Evolutionary conservation across 2,113 vertebrate species (phyloP), one percentile per base, ranked within the genome.

Genomic region (Clarias gariepinus): DNA sequence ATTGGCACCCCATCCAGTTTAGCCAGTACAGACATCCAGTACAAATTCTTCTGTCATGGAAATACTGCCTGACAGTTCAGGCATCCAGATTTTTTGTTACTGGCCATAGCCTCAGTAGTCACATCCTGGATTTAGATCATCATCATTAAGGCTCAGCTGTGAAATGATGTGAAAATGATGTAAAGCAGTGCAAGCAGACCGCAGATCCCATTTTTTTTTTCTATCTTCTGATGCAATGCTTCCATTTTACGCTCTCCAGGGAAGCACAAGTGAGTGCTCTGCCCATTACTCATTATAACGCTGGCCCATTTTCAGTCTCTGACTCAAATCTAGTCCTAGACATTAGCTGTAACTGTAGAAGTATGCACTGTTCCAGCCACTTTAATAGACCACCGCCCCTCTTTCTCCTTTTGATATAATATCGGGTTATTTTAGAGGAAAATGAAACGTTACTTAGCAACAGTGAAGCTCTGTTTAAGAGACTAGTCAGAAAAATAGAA

Each of bases 171-270:
- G 33, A 77, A 85, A 88, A 88, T 92, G 90, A 91, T 91, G 91
- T 89, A 91, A 91, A 90, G 58, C 69, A 58, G 47, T 85, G 91
- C 87, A 91, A 92, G 80, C 36, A 76, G 78, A 83, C 58, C 16
- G 69, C 76, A n/a, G 66, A 60, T 41, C 15, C 1, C 33, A 53
- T 74, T 69, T 28, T 9, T 13, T 53, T 61, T 33, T 8, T 25
- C 19, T 47, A 63, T 87, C 82, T 76, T 78, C 63, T 92, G 91
- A 89, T 89, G 88, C 85, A 89, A 82, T 61, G 61, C 74, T 88
- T 88, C 68, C 81, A 58, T 89, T 87, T 81, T 55, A 4, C 57
- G 25, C 28, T 90, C 85, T 79, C 73, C 61, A 81, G 81, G 85
- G 86, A 89, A 41, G 82, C 53, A 23, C 4, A 57, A 68, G 66